These are phyloP conservation scores for Brachionus koreanus DNA, from an alignment of 1,140 invertebrate genomes.

Conservation along the genomic window DNA sequence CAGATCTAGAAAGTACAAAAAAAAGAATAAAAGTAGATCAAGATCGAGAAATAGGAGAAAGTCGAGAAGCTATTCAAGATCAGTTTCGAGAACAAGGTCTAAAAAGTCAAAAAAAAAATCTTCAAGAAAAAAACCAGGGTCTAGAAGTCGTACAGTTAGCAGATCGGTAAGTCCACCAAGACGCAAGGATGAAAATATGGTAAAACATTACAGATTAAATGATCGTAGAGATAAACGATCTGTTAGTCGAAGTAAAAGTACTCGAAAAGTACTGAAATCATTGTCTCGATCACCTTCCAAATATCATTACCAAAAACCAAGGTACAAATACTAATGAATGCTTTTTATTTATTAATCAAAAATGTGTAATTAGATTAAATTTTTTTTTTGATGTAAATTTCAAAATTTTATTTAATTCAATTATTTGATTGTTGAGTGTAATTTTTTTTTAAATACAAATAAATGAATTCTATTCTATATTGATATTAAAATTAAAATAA, in stretches of 20 bases:
- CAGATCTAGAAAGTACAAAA: not conserved
- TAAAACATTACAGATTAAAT: not conserved
- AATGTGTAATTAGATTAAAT: not conserved
- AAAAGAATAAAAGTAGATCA: slow-evolving; percentile 9
- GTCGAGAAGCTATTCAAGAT: not conserved
- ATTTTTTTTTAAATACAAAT: not conserved
- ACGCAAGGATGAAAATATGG: not conserved
- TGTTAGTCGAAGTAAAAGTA: not conserved
- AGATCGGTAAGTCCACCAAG: not conserved
- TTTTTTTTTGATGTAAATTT: not conserved
- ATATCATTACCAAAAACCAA: not conserved
- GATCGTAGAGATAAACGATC: not conserved
- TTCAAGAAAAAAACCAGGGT: not conserved
- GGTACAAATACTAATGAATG: slow-evolving; percentile 5
- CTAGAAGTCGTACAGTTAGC: not conserved
- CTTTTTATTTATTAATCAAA: not conserved
- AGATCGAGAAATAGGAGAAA: not conserved
- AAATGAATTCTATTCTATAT: too few species aligned
- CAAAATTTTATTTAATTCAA: not conserved
- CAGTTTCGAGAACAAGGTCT: not conserved
- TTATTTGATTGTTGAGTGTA: not conserved
- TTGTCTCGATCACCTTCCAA: not conserved
- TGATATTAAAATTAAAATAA: too few species aligned
- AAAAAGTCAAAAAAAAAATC: slow-evolving; percentile 14
- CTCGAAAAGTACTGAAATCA: not conserved